Base-by-base conservation (phyloP, 2,888 invertebrate species). In the Zele albiditarsus region DNA sequence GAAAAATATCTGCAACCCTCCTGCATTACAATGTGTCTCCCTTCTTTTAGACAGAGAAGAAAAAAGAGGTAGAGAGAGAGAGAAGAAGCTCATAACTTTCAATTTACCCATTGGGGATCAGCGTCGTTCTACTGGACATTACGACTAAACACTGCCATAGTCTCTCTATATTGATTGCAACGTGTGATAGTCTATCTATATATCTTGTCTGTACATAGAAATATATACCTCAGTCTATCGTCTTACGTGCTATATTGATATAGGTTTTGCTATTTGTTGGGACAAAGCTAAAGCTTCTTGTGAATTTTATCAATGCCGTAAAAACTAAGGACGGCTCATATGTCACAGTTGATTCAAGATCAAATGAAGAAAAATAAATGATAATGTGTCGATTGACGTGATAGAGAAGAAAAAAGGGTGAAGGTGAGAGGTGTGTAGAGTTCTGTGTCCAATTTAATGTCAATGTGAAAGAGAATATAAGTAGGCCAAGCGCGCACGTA, bases 11-110 rank as follows among this genome's bases (percentile, higher is more conserved):
- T 20, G 20, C 53, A 53, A 53, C 53, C 53, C 53, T 53, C 53
- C 53, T 20, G 53, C 20, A 53, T 53, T 53, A 53, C 8, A n/a
- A 53, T 8, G 8, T 20, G 2, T n/a, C 20, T 20, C 20, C 53
- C 20, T 53, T 53, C 20, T 53, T 6, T 53, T 53, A 53, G n/a
- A 80, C 78, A 80, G 65, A 80, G 81, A 82, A 80, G 82, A 80
- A 80, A 74, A 82, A 80, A 76, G 77, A 77, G 76, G 75, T 78
- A 77, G 81, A 79, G 83, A 42, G 53, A 63, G 63, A 23, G 20
- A 28, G 20, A 16, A 83, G 84, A 88, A 89, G 86, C 88, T 89
- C 89, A 89, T 89, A 89, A 89, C 87, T 89, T 89, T 88, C 89
- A 89, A 88, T 89, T 89, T 88, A 85, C 83, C 79, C 74, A 38